Evolutionary conservation across 2,888 invertebrate species (phyloP).

Genomic region (Anthoptus insignis): DNA sequence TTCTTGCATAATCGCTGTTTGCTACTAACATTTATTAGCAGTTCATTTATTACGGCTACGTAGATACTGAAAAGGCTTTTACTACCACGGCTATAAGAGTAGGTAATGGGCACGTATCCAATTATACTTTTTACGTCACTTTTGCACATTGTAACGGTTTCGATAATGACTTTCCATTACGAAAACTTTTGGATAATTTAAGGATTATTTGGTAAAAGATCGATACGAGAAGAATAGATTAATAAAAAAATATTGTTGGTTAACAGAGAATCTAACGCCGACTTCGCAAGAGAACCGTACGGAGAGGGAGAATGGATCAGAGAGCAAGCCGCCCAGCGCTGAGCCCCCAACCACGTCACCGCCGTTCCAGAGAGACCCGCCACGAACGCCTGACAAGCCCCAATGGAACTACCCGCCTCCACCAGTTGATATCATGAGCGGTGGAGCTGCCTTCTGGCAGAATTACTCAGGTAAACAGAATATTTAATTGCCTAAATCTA

Average conservation of each 20-base stretch:
- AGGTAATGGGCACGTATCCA: slow-evolving; percentile 36
- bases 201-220: neutral
- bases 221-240: too few relatives aligned
- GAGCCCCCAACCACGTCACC: slow-evolving; percentile 79
- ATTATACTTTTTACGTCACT: slow-evolving; percentile 32
- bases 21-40: slow-evolving; percentile 66
- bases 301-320: slow-evolving; percentile 80
- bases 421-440: slow-evolving; percentile 92
- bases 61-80: slow-evolving; percentile 29
- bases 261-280: slow-evolving; percentile 74
- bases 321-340: slow-evolving; percentile 80
- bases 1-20: slow-evolving; percentile 79
- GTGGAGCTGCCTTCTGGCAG: slow-evolving; percentile 96
- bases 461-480: slow-evolving; percentile 96
- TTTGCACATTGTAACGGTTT: slow-evolving; percentile 26
- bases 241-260: too few relatives aligned
- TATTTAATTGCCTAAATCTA: too few relatives aligned
- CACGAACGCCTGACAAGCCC: slow-evolving; percentile 80
- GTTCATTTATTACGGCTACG: slow-evolving; percentile 54
- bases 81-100: slow-evolving; percentile 26
- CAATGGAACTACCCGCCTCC: slow-evolving; percentile 86
- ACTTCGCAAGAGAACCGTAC: slow-evolving; percentile 71
- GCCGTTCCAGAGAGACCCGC: slow-evolving; percentile 79
- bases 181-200: slow-evolving; percentile 3
- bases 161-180: slow-evolving; percentile 26